These are phyloP conservation scores for Gobio occitaniae DNA, from an alignment of 2,797 vertebrate genomes.

Conservation along the genomic window DNA sequence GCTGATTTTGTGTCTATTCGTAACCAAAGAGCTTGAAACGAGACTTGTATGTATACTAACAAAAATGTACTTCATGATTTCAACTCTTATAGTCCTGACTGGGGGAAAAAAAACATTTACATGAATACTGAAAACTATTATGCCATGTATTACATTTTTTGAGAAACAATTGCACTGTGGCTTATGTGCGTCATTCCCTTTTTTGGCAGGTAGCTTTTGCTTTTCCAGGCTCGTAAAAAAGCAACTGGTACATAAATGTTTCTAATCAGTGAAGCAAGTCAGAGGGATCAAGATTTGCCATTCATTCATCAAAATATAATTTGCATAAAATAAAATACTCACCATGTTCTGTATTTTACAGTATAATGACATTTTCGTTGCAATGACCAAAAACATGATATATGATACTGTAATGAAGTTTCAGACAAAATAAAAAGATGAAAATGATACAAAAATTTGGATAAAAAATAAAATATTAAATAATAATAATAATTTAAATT, in stretches of 20 bases:
- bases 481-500: too few relatives aligned
- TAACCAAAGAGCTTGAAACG: not conserved
- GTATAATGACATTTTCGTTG: not conserved
- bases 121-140: not conserved
- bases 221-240: constrained; percentile 6
- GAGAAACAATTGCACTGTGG: not conserved
- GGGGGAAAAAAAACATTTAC: not conserved
- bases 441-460: not conserved
- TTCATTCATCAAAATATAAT: not conserved
- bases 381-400: not conserved
- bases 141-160: not conserved
- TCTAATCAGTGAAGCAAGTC: not conserved
- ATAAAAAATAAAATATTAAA: too few relatives aligned
- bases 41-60: not conserved
- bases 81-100: not conserved
- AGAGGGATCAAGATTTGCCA: not conserved
- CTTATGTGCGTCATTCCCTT: constrained; percentile 12
- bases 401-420: not conserved
- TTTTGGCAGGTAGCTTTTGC: constrained; percentile 29
- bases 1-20: not conserved
- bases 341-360: not conserved
- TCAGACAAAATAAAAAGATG: not conserved
- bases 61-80: not conserved
- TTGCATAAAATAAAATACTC: not conserved
- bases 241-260: not conserved